phyloP scores from a whole-genome alignment of 2,797 vertebrate genomes.

The Gephyroberyx darwinii region DNA sequence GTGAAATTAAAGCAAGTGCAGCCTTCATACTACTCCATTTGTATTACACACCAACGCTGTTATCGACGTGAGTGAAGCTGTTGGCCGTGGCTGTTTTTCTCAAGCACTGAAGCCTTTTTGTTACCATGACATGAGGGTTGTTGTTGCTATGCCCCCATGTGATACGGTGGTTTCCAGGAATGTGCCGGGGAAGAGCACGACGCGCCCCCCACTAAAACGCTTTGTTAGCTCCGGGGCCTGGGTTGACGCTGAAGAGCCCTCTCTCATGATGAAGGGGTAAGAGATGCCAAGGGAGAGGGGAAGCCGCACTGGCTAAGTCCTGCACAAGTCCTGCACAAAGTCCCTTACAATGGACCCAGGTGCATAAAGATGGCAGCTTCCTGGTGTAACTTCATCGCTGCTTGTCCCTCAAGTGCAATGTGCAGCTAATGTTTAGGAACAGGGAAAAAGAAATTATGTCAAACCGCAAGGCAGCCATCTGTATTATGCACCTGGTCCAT shows the following conservation, averaged over 20 bases:
- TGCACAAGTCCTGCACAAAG: not conserved
- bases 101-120: not conserved
- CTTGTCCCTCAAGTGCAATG: not conserved
- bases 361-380: conserved; percentile 58
- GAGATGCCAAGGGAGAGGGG: conserved; percentile 64
- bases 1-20: not conserved
- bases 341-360: conserved; percentile 20
- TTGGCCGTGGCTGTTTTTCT: conserved; percentile 1
- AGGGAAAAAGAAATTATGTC: not conserved
- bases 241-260: conserved; percentile 85
- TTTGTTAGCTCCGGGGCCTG: conserved; percentile 91
- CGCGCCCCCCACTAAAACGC: conserved; percentile 88
- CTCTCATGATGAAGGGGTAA: conserved; percentile 87
- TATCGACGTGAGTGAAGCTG: conserved; percentile 5
- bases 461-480: too few relatives aligned
- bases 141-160: conserved; percentile 60
- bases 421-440: not conserved
- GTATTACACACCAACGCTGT: conserved; percentile 8
- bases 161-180: conserved; percentile 80
- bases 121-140: conserved; percentile 41
- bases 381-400: not conserved
- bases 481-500: conserved; percentile 48
- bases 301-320: conserved; percentile 16
- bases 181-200: conserved; percentile 83
- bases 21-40: too few relatives aligned